Conservation (phyloP, 2,113 vertebrate species). For the Nannobrachium achirus region DNA sequence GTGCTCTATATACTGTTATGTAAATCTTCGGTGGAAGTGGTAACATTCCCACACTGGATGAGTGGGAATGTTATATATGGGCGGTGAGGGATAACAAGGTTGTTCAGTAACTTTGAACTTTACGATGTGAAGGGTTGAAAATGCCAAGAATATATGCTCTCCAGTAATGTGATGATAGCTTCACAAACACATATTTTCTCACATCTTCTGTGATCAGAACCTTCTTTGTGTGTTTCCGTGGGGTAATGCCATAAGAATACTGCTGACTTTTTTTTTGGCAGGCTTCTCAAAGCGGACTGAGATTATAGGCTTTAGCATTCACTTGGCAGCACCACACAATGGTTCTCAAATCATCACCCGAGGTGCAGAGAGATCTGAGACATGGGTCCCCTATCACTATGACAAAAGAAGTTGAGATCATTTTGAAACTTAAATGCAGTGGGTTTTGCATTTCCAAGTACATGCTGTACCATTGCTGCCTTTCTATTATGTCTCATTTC, state of each 20-base stretch:
- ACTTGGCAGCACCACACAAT: neutral
- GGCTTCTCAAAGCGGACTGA: too few species aligned
- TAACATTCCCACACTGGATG: neutral
- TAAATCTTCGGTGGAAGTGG: neutral
- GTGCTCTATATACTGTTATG: neutral
- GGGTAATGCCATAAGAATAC: too few species aligned
- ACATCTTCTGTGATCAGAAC: neutral
- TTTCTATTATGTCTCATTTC: neutral
- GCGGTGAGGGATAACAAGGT: slow-evolving; percentile 25
- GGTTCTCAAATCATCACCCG: slow-evolving; percentile 44
- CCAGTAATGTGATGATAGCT: neutral
- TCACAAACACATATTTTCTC: slow-evolving; percentile 5
- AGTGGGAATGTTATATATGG: slow-evolving; percentile 20
- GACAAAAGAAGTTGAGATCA: slow-evolving; percentile 14
- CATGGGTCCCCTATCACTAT: slow-evolving; percentile 4
- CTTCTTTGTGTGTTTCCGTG: neutral
- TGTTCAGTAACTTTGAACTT: slow-evolving; percentile 41
- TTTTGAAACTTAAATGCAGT: slow-evolving; percentile 9
- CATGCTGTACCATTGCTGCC: neutral
- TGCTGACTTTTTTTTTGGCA: too few species aligned
- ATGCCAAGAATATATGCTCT: slow-evolving; percentile 34
- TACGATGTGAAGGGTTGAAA: slow-evolving; percentile 39
- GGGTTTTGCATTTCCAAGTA: slow-evolving; percentile 32
- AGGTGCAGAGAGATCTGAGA: slow-evolving; percentile 7
- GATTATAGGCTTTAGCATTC: neutral